Conservation (phyloP, 1,140 invertebrate species). For the Leptinotarsa defecta region DNA sequence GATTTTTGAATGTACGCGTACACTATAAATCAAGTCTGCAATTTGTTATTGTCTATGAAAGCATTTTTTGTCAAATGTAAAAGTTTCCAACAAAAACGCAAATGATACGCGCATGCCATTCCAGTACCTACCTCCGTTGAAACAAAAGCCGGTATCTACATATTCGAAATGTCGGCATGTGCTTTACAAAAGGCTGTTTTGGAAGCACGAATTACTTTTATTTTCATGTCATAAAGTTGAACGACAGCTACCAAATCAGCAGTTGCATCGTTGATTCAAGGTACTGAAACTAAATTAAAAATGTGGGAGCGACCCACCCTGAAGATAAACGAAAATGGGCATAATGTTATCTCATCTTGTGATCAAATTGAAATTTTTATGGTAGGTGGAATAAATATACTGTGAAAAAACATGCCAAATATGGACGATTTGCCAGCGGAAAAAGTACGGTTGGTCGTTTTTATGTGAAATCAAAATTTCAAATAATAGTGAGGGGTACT, state of each 20-base stretch:
- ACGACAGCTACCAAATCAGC: conserved; percentile 5
- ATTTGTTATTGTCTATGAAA: too few species aligned
- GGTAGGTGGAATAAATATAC: not conserved
- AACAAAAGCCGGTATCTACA: not conserved
- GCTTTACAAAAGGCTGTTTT: not conserved
- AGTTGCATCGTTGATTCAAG: not conserved
- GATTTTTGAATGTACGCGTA: too few species aligned
- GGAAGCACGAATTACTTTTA: not conserved
- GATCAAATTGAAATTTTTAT: not conserved
- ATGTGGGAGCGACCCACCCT: conserved; percentile 1
- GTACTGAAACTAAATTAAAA: conserved; percentile 4
- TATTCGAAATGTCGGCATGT: not conserved
- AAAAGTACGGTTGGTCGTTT: too few species aligned
- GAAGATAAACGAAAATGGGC: not conserved
- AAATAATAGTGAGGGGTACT: too few species aligned
- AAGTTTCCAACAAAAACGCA: too few species aligned
- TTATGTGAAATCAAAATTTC: too few species aligned
- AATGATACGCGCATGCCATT: not conserved
- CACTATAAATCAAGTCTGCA: too few species aligned
- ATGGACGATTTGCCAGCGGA: not conserved
- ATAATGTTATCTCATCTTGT: not conserved
- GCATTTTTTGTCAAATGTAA: too few species aligned
- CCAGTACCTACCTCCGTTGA: not conserved
- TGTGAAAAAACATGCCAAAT: not conserved
- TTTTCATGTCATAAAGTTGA: conserved; percentile 6